Evolutionary conservation across 2,888 invertebrate genomes (phyloP), one percentile per base, ranked within the genome.

Genomic region (Callyntrura sp.): DNA sequence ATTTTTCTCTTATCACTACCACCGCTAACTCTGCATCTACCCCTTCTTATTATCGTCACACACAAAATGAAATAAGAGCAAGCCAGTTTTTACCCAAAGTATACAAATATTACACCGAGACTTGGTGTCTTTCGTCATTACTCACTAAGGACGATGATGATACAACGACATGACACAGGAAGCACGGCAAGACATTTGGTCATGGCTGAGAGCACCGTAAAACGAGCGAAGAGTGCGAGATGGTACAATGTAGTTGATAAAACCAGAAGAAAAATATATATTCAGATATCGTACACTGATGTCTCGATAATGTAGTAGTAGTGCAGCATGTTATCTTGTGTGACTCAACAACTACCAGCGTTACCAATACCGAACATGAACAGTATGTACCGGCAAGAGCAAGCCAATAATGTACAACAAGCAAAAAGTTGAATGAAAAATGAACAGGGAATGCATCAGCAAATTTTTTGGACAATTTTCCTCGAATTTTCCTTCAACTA

Each of bases 131-230:
- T 17, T 57, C 57, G 12, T 84, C 83, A 76, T 85, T 85, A 76
- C 76, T 62, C 60, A 85, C 76, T 85, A 45, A 76, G 35, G 85
- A 85, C 20, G n/a, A n/a, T n/a, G n/a, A n/a, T n/a, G n/a, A n/a
- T n/a, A n/a, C n/a, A n/a, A 73, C 60, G 73, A 51, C 60, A 73
- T 85, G 85, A 78, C 78, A 86, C 86, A 86, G 86, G 86, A 86
- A 86, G 45, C 79, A 86, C 86, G 86, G 86, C 78, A 86, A 86
- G 79, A 79, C 86, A 86, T 86, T 86, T 86, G 79, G 86, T 86
- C 86, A 79, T 68, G 86, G 79, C 65, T 86, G 78, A 86, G 86
- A 78, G 79, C 23, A 65, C 79, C 11, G 62, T 51, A 68, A 86
- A 86, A 86, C 86, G 51, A 86, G 78, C 68, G 68, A 28, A 68